phyloP scores from a whole-genome alignment of 2,113 vertebrate genomes.

The Orthonyx spaldingii region DNA sequence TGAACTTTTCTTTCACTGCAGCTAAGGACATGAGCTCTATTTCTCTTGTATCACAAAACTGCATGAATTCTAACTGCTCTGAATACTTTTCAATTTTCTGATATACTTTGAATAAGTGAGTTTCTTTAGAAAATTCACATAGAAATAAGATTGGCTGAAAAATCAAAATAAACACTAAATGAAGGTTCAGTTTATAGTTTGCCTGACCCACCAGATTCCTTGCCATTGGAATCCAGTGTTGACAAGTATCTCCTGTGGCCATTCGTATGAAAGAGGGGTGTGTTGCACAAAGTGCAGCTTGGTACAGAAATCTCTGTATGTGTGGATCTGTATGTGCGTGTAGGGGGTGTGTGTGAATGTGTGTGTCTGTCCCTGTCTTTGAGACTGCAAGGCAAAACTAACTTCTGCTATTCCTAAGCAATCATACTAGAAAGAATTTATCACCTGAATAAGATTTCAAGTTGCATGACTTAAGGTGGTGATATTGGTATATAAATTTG shows the following conservation, averaged over 20 bases:
- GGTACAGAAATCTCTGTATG: not conserved
- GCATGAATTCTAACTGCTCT: not conserved
- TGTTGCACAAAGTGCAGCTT: not conserved
- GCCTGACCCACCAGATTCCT: not conserved
- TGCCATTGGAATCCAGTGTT: not conserved
- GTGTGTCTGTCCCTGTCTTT: not conserved
- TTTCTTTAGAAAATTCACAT: not conserved
- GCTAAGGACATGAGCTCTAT: not conserved
- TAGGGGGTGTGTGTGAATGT: fast-evolving
- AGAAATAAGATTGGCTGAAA: not conserved
- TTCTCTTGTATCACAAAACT: not conserved
- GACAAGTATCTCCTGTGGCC: not conserved
- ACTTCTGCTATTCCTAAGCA: not conserved
- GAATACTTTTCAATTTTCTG: not conserved
- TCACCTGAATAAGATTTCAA: not conserved
- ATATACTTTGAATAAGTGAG: not conserved
- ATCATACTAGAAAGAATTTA: not conserved
- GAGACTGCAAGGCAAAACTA: not conserved
- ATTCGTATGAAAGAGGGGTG: not conserved
- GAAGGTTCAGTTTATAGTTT: not conserved
- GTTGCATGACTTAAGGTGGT: not conserved
- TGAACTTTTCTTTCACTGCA: not conserved
- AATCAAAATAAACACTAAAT: not conserved
- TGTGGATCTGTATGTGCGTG: not conserved
- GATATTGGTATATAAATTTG: not conserved